Evolutionary conservation across 2,113 vertebrate genomes (phyloP), one percentile per base, ranked within the genome.

Genomic region (Mobula hypostoma): DNA sequence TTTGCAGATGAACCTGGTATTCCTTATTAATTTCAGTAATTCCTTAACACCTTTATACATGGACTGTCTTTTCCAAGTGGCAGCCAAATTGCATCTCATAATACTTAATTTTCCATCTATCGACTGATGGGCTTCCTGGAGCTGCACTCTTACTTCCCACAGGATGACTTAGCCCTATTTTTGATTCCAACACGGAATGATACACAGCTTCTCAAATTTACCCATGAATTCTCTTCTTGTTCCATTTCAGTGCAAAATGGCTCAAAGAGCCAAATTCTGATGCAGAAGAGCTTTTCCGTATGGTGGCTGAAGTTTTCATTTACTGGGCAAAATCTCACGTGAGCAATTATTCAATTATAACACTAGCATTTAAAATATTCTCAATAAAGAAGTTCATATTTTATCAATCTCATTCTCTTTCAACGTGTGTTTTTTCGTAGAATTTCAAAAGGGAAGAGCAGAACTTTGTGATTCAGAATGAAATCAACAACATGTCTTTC

Each of bases 401-500:
- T 94, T 56, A 61, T 87, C 94, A 61, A 15, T n/a, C 32, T 94
- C 78, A 32, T 48, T 94, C 7, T 72, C 27, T n/a, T n/a, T 29
- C 24, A 91, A 70, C 74, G 2, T 68, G 9, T 61, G 27, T 83
- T 83, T 66, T 95, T 40, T 68, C 95, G 94, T 95, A 99, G 98
- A 99, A 99, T 96, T 99, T 99, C 96, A 99, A 99, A 96, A 97
- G 98, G 88, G 98, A 99, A 95, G 98, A 99, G 79, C 98, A 99
- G 96, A 99, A 99, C 95, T 99, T 99, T 83, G 98, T 99, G 94
- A 98, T 99, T 76, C 98, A 99, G 96, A 99, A 99, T 95, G 98
- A 99, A 96, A 99, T 99, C 96, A 99, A 99, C 97, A 99, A 99
- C 94, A 99, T 99, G 98, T 99, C 98, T 32, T 99, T 99, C 95